Percentiles rank a stretch among this genome's conserved stretches.
phyloP scores from a whole-genome alignment of 2,797 vertebrate genomes.

The Megaceryle alcyon region DNA sequence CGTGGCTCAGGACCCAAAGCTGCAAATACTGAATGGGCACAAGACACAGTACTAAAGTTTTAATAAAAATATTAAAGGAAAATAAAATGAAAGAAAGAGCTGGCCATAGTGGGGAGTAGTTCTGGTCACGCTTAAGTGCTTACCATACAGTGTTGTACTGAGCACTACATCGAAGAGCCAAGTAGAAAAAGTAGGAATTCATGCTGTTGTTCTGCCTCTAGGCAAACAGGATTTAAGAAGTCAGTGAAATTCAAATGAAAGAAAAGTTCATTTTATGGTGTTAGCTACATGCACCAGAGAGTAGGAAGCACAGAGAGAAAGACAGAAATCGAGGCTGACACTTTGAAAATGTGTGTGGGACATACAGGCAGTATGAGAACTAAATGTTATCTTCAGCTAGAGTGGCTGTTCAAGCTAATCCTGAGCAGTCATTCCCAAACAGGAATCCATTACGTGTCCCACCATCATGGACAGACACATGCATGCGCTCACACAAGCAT shows the following conservation, averaged over 20 bases:
- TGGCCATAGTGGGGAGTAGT: not conserved
- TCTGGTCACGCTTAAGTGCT: not conserved
- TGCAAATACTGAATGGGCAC: not conserved
- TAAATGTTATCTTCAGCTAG: not conserved
- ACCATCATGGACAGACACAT: not conserved
- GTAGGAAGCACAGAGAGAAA: not conserved
- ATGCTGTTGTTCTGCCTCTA: not conserved
- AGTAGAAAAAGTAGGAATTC: not conserved
- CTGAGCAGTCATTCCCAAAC: not conserved
- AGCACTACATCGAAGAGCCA: not conserved
- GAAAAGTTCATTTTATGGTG: slow-evolving; percentile 31
- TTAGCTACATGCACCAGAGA: not conserved
- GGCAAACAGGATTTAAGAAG: slow-evolving; percentile 30
- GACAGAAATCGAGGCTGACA: not conserved
- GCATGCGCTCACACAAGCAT: not conserved
- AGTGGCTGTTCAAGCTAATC: not conserved
- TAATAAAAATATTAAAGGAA: not conserved
- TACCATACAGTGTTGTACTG: not conserved
- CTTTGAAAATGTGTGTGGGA: not conserved
- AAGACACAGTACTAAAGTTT: not conserved
- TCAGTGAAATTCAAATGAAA: slow-evolving; percentile 14
- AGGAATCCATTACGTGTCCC: not conserved
- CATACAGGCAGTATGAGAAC: not conserved
- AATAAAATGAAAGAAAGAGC: not conserved
- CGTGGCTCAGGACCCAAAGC: not conserved